phyloP scores from a whole-genome alignment of 2,888 invertebrate species.

The Stramonita haemastoma region DNA sequence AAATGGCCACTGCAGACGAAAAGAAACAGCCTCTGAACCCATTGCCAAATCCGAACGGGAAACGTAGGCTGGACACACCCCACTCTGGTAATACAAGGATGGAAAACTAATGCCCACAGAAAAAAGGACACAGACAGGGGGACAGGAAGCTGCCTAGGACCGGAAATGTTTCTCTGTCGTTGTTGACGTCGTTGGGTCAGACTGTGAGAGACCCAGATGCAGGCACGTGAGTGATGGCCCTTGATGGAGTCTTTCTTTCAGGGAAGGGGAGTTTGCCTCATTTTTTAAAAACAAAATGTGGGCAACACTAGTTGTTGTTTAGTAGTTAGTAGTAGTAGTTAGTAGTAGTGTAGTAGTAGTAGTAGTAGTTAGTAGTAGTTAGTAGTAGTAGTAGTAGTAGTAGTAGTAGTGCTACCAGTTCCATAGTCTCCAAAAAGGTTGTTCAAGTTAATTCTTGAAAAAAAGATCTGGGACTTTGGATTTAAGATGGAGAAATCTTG shows the following conservation, averaged over 20 bases:
- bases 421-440: not conserved
- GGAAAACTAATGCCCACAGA: constrained; percentile 5
- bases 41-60: not conserved
- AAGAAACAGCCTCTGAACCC: not conserved
- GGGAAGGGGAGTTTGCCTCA: not conserved
- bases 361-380: too few relatives aligned
- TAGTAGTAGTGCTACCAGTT: too few relatives aligned
- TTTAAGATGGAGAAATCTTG: too few relatives aligned
- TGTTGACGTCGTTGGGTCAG: constrained; percentile 40
- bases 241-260: constrained; percentile 29
- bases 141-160: constrained; percentile 22
- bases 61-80: not conserved
- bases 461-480: too few relatives aligned
- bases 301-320: too few relatives aligned
- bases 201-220: constrained; percentile 14
- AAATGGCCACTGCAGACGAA: not conserved
- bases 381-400: too few relatives aligned
- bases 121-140: not conserved
- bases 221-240: constrained; percentile 35
- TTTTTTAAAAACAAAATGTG: too few relatives aligned
- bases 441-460: too few relatives aligned
- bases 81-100: too few relatives aligned
- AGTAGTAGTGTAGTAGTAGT: not conserved
- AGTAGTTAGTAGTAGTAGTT: not conserved
- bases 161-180: constrained; percentile 27